Conservation (phyloP, 2,797 vertebrate genomes). For the Sebastes vulpes region DNA sequence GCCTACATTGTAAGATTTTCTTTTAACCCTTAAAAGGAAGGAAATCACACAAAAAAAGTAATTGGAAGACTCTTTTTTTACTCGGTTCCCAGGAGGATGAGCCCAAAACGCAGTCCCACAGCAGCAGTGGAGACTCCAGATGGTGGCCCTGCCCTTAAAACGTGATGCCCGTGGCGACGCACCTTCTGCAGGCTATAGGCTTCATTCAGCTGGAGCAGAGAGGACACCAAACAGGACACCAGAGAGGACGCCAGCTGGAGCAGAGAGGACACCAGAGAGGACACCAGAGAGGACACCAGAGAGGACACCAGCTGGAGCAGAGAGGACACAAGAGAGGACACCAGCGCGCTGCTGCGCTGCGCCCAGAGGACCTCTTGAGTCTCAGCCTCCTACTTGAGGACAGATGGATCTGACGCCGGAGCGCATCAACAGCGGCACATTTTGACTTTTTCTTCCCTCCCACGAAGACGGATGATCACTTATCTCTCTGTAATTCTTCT, state of each 20-base stretch:
- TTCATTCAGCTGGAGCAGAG: neutral
- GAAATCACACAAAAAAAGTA: too few relatives aligned
- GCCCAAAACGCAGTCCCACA: neutral
- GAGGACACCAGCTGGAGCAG: neutral
- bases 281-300: neutral
- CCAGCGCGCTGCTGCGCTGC: neutral
- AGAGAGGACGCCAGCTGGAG: too few relatives aligned
- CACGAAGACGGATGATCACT: neutral
- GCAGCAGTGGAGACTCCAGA: neutral
- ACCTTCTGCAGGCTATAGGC: neutral
- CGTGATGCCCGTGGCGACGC: conserved; percentile 9
- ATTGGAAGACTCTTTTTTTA: too few relatives aligned
- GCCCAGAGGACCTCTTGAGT: neutral
- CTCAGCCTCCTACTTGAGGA: neutral
- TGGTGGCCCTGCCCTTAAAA: neutral
- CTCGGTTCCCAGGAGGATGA: too few relatives aligned
- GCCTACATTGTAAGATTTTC: too few relatives aligned
- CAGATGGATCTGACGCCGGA: conserved; percentile 50
- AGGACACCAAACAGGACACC: too few relatives aligned
- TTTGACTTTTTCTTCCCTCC: neutral
- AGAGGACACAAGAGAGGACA: neutral
- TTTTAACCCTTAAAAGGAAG: too few relatives aligned
- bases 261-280: too few relatives aligned
- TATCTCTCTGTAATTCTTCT: accelerated
- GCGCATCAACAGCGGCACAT: neutral